Base-by-base conservation (phyloP, 2,113 vertebrate species). In the Acinonyx jubatus region DNA sequence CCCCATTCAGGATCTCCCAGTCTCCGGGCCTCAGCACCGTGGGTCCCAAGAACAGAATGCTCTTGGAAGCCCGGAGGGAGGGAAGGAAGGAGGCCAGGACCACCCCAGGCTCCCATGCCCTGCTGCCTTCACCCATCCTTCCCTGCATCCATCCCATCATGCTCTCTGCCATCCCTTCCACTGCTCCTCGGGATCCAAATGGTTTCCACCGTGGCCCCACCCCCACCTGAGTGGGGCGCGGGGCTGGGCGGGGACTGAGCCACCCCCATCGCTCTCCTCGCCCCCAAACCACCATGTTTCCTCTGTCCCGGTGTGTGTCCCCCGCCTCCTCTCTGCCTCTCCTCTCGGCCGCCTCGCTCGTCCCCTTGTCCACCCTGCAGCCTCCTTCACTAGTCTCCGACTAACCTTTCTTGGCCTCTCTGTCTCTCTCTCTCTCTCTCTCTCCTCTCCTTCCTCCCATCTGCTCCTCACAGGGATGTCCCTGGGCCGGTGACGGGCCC, bases 271-370 rank as follows among this genome's bases (percentile, higher is more conserved):
- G 10, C 85, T 65, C 91, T 78, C 95, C 92, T 80, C 8, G 0
- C 97, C 83, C 94, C 69, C 12, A 69, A 97, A 96, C 94, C 97
- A 45, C 96, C 84, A 93, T 97, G 97, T 96, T 80, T 82, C 95
- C 94, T 86, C 91, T 10, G 92, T 81, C 92, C 74, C 55, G n/a
- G 74, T 97, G 11, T 97, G 98, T 96, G 82, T 98, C 91, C 96
- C 89, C 96, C 68, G 93, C 98, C 55, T 82, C 98, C 98, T 98
- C 98, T 98, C 97, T 95, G 98, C 98, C 98, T 98, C 98, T 98
- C 98, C 98, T 98, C 98, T 98, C 79, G 91, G 98, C 99, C 97
- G 93, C n/a, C 33, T 96, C 15, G 97, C 97, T 94, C 79, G 97
- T 89, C 89, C 89, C 69, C 96, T 66, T 36, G 96, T 93, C 92